Evolutionary conservation across 2,797 vertebrate species (phyloP).

Genomic region (Amazona finschi): DNA sequence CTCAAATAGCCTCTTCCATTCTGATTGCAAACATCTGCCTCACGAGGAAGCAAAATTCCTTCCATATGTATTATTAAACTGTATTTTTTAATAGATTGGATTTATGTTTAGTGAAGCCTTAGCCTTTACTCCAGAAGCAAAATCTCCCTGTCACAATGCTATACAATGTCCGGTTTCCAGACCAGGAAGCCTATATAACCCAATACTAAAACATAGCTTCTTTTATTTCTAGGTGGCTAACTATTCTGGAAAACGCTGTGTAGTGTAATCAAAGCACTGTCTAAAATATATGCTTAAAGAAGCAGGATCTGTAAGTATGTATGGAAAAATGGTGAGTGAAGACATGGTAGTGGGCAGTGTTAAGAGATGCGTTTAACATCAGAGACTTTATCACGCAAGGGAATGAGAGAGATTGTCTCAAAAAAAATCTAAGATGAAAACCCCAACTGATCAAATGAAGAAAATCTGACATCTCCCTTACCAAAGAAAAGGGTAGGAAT

Average conservation of each 20-base stretch:
- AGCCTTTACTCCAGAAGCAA: not conserved
- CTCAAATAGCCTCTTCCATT: not conserved
- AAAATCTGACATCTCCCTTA: not conserved
- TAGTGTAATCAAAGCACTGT: not conserved
- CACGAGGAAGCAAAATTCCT: not conserved
- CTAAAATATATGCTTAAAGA: not conserved
- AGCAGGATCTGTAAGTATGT: not conserved
- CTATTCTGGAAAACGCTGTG: not conserved
- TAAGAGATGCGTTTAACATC: not conserved
- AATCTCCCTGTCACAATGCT: not conserved
- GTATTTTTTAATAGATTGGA: not conserved
- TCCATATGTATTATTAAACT: not conserved
- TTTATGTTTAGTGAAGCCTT: not conserved
- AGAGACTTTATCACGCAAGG: not conserved
- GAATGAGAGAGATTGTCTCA: not conserved
- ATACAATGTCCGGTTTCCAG: not conserved
- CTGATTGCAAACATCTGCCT: not conserved
- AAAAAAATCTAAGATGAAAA: not conserved
- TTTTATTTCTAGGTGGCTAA: not conserved
- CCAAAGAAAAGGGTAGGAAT: not conserved
- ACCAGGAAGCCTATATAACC: not conserved
- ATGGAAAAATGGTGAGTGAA: not conserved
- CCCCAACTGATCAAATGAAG: not conserved
- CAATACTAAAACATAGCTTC: not conserved
- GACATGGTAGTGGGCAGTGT: not conserved